Base-by-base conservation (phyloP, 2,797 vertebrate species). In the Melanotaenia pygmaea region DNA sequence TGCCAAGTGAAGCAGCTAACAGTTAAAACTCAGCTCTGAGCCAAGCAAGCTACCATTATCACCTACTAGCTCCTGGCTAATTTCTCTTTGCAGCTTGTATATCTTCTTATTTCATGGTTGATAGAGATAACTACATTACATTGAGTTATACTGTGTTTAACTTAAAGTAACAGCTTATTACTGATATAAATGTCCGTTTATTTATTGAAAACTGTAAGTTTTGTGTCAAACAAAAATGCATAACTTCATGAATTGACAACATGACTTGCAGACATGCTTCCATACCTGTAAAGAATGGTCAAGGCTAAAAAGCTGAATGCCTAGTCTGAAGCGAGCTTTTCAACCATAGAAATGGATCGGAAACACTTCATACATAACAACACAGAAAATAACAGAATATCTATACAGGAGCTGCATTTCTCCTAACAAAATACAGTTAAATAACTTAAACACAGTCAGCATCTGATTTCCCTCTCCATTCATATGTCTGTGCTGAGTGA, bases 401-500 rank as follows among this genome's bases (percentile, higher is more conserved):
- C 3, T 43, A 5, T 12, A 18, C 16, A 24, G 30, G n/a, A 12
- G 2, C 3, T 22, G 35, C 35, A 5, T 9, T 28, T 26, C 12
- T 26, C 28, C 13, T 16, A 8, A 32, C 16, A 68, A 45, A 67
- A 45, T 18, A 28, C n/a, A 58, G 26, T n/a, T 47, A 24, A 45
- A 57, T 45, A 59, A 34, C 40, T 47, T 30, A 62, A 81, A 53
- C 35, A 75, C 24, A 58, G 18, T 32, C 18, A 28, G 50, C 32
- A 54, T 79, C 34, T 77, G 74, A 59, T 67, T 74, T 38, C 7
- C 32, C 58, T 45, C 35, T 62, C 76, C 70, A 67, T 63, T 80
- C 50, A 8, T 74, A 59, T 53, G 60, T 40, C 59, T 53, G 60
- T 69, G 58, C 65, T 64, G 71, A 88, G 79, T 30, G 62, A 67